phyloP scores from a whole-genome alignment of 2,888 invertebrate genomes.

The Ennomos erosarius region DNA sequence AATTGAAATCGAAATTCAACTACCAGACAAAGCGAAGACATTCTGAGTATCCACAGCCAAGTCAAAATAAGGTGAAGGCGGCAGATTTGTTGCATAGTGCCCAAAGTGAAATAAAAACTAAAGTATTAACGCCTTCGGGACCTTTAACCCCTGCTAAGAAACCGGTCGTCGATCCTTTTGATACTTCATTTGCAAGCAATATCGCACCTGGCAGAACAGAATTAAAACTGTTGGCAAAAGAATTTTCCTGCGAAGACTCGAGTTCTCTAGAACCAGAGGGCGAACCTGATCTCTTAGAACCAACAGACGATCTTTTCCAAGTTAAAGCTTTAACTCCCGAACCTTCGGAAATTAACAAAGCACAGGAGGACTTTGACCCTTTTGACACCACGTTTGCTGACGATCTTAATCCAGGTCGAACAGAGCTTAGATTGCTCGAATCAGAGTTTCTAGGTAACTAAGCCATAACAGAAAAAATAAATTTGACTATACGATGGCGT shows the following conservation, averaged over 20 bases:
- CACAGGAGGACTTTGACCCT: constrained; percentile 87
- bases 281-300: constrained; percentile 77
- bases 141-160: constrained; percentile 57
- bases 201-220: constrained; percentile 92
- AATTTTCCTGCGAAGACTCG: constrained; percentile 86
- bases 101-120: constrained; percentile 73
- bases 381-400: constrained; percentile 93
- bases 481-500: constrained; percentile 84
- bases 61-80: constrained; percentile 55
- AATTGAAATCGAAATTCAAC: constrained; percentile 83
- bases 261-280: constrained; percentile 60
- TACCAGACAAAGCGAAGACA: constrained; percentile 75
- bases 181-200: constrained; percentile 93
- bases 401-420: constrained; percentile 90
- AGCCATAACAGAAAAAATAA: constrained; percentile 24
- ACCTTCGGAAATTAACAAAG: constrained; percentile 60
- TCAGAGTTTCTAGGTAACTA: constrained; percentile 86
- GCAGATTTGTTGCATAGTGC: constrained; percentile 69
- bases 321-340: constrained; percentile 91
- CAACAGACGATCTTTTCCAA: constrained; percentile 84
- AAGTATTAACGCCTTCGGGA: constrained; percentile 87
- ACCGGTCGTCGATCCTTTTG: constrained; percentile 91
- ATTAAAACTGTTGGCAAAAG: constrained; percentile 90
- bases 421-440: constrained; percentile 91
- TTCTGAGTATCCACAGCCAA: constrained; percentile 76